Percentiles rank a stretch among this genome's conserved stretches.
phyloP scores from a whole-genome alignment of 2,888 invertebrate genomes.

The Calameuta pallipes region DNA sequence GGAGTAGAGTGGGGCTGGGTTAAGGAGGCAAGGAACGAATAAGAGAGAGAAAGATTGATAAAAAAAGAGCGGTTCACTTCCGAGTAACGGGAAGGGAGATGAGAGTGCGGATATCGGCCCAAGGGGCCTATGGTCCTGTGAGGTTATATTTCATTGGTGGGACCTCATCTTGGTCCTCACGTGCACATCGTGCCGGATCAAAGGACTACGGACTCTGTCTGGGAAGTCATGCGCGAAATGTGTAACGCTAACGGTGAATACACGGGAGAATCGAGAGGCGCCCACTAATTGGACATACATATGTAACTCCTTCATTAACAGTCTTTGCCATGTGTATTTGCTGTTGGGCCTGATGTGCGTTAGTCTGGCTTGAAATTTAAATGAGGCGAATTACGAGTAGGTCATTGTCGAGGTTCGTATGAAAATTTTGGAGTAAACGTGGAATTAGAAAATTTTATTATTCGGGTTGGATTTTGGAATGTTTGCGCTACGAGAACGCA shows the following conservation, averaged over 20 bases:
- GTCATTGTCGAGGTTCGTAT: not conserved
- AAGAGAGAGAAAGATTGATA: not conserved
- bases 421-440: not conserved
- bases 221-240: not conserved
- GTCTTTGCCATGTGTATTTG: not conserved
- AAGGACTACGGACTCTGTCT: not conserved
- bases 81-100: not conserved
- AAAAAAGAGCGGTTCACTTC: not conserved
- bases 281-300: not conserved
- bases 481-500: not conserved
- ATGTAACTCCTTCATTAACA: not conserved
- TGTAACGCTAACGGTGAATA: not conserved
- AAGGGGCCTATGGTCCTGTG: not conserved
- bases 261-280: not conserved
- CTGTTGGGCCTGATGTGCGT: not conserved
- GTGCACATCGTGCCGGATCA: not conserved
- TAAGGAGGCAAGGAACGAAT: not conserved
- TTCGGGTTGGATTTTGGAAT: not conserved
- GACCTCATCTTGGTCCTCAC: not conserved
- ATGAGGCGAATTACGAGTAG: not conserved
- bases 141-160: not conserved
- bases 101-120: not conserved
- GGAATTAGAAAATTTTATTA: not conserved
- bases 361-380: not conserved
- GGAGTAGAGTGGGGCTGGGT: not conserved